Evolutionary conservation across 2,113 vertebrate species (phyloP).

Genomic region (Ahaetulla prasina): DNA sequence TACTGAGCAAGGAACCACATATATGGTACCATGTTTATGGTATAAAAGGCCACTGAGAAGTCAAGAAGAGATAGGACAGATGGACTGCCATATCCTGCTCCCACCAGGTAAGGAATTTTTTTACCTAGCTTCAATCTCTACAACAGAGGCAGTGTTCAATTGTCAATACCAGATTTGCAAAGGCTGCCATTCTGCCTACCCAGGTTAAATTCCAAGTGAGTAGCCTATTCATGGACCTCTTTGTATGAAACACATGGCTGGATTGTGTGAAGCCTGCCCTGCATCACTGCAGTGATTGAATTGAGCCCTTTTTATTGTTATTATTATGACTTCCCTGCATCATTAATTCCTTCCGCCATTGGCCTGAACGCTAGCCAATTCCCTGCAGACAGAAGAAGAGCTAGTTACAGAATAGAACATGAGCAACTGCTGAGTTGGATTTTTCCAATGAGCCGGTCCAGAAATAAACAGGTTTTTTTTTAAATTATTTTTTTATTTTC

Average conservation of each 20-base stretch:
- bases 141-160: neutral
- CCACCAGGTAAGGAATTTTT: neutral
- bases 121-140: neutral
- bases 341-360: rapidly evolving
- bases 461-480: neutral
- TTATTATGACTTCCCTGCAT: rapidly evolving
- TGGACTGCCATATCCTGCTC: neutral
- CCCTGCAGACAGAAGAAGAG: rapidly evolving
- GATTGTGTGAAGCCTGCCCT: too few relatives aligned
- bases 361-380: neutral
- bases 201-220: neutral
- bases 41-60: neutral
- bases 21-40: neutral
- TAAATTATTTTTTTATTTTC: neutral
- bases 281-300: neutral
- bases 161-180: too few relatives aligned
- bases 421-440: neutral
- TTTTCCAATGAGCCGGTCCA: neutral
- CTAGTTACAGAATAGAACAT: neutral
- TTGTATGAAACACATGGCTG: neutral
- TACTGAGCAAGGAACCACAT: too few relatives aligned
- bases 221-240: neutral
- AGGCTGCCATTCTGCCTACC: neutral
- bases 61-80: neutral
- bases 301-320: neutral